Base-by-base conservation (phyloP, 2,888 invertebrate genomes). In the Drosophila sordidapex region DNA sequence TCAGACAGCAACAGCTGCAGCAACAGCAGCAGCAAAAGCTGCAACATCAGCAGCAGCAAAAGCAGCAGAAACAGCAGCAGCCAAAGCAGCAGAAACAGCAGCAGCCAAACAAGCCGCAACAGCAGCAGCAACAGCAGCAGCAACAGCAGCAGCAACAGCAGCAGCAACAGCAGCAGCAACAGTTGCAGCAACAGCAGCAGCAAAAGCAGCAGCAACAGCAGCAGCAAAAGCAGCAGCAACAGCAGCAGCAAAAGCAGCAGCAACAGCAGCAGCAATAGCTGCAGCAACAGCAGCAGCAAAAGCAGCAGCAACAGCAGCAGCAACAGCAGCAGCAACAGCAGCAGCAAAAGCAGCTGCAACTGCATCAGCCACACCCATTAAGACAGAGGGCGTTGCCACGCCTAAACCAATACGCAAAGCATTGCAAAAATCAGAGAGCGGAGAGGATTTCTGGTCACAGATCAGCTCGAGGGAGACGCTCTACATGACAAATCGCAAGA, bases 391-490 rank as follows among this genome's bases (percentile, higher is more conserved):
- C 15, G 73, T 85, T 6, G 91, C 91, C 36, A 91, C 90, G 27
- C 90, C 91, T 29, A 92, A 92, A 18, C 82, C 89, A n/a, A 90
- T 89, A 7, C 65, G 78, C 1, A 90, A 90, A 64, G 74, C 79
- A 1, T 3, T 92, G 15, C 85, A 90, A 43, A 92, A 89, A 70
- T 92, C 93, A 1, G 92, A 92, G 2, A 93, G 92, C 62, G 91
- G 91, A 4, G 93, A 93, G 65, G 95, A 95, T 89, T 96, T 96
- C 93, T 96, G 96, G 96, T 94, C 94, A 33, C 94, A 94, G 92
- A 95, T 96, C 73, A 95, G 95, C 6, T 94, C 95, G 79, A 93
- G 96, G 70, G 96, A 96, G 92, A 95, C 95, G n/a, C 92, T 95
- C 49, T 95, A 95, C 85, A 94, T 95, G 89, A 92, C 93, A 61